A percentile compares a stretch with the other conserved stretches of the same genome.
phyloP scores from a whole-genome alignment of 2,113 vertebrate species.

The Alexandromys fortis region DNA sequence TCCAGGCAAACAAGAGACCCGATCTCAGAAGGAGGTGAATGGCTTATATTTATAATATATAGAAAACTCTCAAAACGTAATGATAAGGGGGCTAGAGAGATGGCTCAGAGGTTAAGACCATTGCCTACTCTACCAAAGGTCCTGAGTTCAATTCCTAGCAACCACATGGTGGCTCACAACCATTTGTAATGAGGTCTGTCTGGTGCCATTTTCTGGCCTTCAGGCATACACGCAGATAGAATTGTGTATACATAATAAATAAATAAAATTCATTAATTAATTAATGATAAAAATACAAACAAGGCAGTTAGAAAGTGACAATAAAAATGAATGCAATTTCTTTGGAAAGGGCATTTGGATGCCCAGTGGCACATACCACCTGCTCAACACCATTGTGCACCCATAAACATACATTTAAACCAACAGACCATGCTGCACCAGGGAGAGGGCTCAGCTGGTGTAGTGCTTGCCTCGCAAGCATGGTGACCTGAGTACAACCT shows the following conservation, averaged over 20 bases:
- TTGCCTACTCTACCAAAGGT: no score
- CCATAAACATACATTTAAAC: background rate
- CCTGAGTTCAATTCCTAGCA: no score
- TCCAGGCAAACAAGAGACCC: background rate
- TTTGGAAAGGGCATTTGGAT: background rate
- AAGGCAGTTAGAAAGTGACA: background rate
- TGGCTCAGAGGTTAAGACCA: no score
- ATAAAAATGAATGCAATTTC: background rate
- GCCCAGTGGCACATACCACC: background rate
- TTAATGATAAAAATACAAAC: background rate
- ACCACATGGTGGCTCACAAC: no score
- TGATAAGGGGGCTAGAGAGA: background rate
- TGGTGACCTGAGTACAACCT: background rate
- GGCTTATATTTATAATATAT: background rate
- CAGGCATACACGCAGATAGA: no score
- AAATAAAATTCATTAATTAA: no score
- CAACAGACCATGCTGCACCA: background rate
- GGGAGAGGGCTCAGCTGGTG: background rate
- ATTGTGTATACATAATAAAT: no score
- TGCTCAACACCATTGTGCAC: background rate
- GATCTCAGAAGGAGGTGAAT: background rate
- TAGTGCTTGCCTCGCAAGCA: background rate
- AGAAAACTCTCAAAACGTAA: background rate
- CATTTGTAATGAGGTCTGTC: no score
- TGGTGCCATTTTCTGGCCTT: no score